These are phyloP conservation scores for Saguinus midas DNA, from an alignment of 2,113 vertebrate genomes.

Conservation along the genomic window DNA sequence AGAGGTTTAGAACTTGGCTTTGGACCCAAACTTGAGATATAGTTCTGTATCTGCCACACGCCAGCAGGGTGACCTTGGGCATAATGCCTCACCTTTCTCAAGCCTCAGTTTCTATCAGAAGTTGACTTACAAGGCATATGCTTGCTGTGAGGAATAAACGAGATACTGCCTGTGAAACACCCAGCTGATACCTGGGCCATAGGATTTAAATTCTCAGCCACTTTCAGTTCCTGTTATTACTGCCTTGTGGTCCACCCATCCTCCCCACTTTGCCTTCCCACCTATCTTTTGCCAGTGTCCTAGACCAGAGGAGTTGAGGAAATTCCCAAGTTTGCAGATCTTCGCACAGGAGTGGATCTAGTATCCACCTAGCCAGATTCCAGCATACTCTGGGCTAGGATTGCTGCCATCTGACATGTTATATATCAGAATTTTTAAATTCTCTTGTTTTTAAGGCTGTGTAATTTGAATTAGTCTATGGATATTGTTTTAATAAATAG, in stretches of 20 bases:
- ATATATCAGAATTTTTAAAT: background rate
- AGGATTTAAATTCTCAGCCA: background rate
- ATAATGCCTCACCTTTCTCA: background rate
- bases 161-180: background rate
- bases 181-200: background rate
- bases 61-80: background rate
- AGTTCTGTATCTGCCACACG: background rate
- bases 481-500: background rate
- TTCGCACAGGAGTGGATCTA: background rate
- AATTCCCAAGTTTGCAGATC: background rate
- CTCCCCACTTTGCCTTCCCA: background rate
- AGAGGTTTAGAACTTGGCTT: slow-evolving; percentile 17
- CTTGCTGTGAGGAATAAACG: background rate
- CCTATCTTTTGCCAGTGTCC: background rate
- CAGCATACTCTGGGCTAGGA: background rate
- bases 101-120: background rate
- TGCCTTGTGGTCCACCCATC: background rate
- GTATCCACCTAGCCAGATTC: background rate
- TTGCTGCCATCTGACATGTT: background rate
- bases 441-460: background rate
- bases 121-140: background rate
- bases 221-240: background rate
- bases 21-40: background rate
- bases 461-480: background rate
- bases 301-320: background rate